Base-by-base conservation (phyloP, 1,140 invertebrate genomes). In the Drosophila saltans region DNA sequence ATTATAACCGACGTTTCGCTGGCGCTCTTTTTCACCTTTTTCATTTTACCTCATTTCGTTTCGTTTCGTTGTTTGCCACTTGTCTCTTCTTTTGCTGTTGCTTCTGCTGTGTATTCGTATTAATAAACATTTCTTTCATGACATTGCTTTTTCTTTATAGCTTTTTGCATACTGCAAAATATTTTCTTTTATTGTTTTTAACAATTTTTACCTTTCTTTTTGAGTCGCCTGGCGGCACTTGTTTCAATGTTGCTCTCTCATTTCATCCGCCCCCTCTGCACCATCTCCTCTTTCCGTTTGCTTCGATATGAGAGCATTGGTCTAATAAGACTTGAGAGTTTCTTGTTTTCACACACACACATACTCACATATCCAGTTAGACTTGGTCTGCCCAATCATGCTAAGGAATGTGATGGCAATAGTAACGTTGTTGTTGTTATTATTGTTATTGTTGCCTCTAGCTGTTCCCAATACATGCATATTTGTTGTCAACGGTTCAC, bases 241-340 rank as follows among this genome's bases (percentile, higher is more conserved):
- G 81, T 79, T 78, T 71, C 75, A 66, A 39, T 72, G 52, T 66
- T 57, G 78, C 69, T 56, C 72, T 86, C 57, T 81, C 45, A 52
- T 21, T 64, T 56, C 40, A 24, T 24, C 28, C 57, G 66, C 78
- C 69, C 65, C 69, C 68, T 59, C 52, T 76, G 58, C 43, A 55
- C 57, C 41, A 55, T 68, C 64, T 60, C 68, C 57, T 75, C 48
- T 55, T 26, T 52, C 45, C 9, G 21, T 24, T 48, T 52, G 21
- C 2, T 52, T 52, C 45, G 24, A 52, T 52, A 52, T 52, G 45
- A 52, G 45, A 52, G 45, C 45, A 24, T 52, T 52, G 45, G 69
- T 80, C 81, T 81, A 78, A 74, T 80, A 78, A 75, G 82, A 85
- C 64, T 57, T 65, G 70, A 80, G 74, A 80, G 83, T 82, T 86